phyloP scores from a whole-genome alignment of 2,888 invertebrate genomes.

The Nezara viridula region DNA sequence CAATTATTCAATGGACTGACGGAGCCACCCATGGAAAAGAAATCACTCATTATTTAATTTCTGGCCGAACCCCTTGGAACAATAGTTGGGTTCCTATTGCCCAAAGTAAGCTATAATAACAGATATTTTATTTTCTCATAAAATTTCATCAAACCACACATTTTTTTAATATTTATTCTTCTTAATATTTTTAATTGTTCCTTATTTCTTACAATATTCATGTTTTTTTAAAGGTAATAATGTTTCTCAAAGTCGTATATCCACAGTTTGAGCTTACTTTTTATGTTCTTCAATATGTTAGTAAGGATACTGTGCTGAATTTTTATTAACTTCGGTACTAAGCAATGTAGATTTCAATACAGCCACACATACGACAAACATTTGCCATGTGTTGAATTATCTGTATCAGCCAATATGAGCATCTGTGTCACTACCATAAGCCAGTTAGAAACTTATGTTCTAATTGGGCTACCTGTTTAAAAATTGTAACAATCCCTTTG shows the following conservation, averaged over 20 bases:
- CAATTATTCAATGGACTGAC: constrained; percentile 89
- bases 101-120: constrained; percentile 70
- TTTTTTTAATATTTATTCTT: background rate
- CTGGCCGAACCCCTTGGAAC: constrained; percentile 90
- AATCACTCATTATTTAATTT: constrained; percentile 83
- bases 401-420: too few species aligned
- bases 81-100: constrained; percentile 82
- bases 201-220: background rate
- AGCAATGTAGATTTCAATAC: too few species aligned
- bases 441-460: too few species aligned
- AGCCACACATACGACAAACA: too few species aligned
- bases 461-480: too few species aligned
- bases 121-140: background rate
- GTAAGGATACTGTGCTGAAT: too few species aligned
- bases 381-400: too few species aligned
- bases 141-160: background rate
- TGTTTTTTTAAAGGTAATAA: background rate
- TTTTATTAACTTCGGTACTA: too few species aligned
- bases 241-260: background rate
- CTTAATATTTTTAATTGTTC: background rate
- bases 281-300: too few species aligned
- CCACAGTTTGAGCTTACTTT: background rate
- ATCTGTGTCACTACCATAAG: too few species aligned
- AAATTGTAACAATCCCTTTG: too few species aligned
- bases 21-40: constrained; percentile 88